These are phyloP conservation scores for Drosophila ogumai DNA, from an alignment of 1,140 invertebrate species.

Conservation along the genomic window DNA sequence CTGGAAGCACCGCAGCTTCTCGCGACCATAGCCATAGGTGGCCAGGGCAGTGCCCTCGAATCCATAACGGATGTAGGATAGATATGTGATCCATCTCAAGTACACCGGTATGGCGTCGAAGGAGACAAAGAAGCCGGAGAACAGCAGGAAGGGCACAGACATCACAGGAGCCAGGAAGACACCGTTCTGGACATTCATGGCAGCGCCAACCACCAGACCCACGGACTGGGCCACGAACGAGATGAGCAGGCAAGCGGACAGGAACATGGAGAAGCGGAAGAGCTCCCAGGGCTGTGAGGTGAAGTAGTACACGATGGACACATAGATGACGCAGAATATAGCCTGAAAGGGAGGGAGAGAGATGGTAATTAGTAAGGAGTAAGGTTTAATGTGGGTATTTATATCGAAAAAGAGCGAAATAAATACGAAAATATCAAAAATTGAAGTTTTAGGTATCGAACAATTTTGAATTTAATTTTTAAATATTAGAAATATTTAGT, in stretches of 20 bases:
- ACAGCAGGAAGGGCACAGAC: constrained; percentile 97
- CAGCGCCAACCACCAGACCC: constrained; percentile 97
- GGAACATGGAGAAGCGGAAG: constrained; percentile 94
- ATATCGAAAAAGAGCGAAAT: too few relatives aligned
- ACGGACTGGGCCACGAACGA: constrained; percentile 98
- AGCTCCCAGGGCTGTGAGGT: constrained; percentile 95
- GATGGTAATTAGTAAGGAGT: background rate
- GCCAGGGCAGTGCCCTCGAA: constrained; percentile 98
- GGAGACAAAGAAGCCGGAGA: constrained; percentile 98
- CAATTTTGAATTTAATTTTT: too few relatives aligned
- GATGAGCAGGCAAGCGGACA: constrained; percentile 94
- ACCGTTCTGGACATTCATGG: constrained; percentile 96
- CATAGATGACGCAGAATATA: constrained; percentile 95
- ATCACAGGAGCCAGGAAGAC: constrained; percentile 98
- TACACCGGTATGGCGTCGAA: constrained; percentile 98
- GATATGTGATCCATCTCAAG: constrained; percentile 97
- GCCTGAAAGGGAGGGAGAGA: constrained; percentile 86
- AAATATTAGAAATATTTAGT: too few relatives aligned
- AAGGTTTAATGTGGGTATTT: too few relatives aligned
- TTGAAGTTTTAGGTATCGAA: too few relatives aligned
- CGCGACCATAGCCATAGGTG: constrained; percentile 94
- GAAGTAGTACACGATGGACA: constrained; percentile 97
- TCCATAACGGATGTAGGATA: constrained; percentile 97
- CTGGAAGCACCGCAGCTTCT: constrained; percentile 92
- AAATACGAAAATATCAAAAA: too few relatives aligned